phyloP scores from a whole-genome alignment of 2,113 vertebrate genomes.

The human region GRCh38 chr2:203574501-203575000 shows the following conservation, averaged over 20 bases:
- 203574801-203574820: conserved; percentile 33
- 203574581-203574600: neutral
- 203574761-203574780: conserved; percentile 55
- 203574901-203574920: conserved; percentile 61
- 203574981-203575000: conserved; percentile 61
- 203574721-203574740: conserved; percentile 39
- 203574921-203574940: conserved; percentile 64
- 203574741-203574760: conserved; percentile 48
- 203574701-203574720: conserved; percentile 76
- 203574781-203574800: neutral
- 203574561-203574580: conserved; percentile 45
- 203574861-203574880: conserved; percentile 6
- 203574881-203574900: conserved; percentile 10
- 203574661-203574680: conserved; percentile 69
- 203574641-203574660: conserved; percentile 67
- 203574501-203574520: too few species aligned
- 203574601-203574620: conserved; percentile 28
- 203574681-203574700: conserved; percentile 51
- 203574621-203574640: conserved; percentile 41
- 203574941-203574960: conserved; percentile 49
- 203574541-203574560: too few species aligned
- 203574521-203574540: too few species aligned
- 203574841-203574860: neutral
- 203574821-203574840: neutral
- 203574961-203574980: neutral